Base-by-base conservation (phyloP, 2,888 invertebrate genomes). In the Rhingia rostrata region DNA sequence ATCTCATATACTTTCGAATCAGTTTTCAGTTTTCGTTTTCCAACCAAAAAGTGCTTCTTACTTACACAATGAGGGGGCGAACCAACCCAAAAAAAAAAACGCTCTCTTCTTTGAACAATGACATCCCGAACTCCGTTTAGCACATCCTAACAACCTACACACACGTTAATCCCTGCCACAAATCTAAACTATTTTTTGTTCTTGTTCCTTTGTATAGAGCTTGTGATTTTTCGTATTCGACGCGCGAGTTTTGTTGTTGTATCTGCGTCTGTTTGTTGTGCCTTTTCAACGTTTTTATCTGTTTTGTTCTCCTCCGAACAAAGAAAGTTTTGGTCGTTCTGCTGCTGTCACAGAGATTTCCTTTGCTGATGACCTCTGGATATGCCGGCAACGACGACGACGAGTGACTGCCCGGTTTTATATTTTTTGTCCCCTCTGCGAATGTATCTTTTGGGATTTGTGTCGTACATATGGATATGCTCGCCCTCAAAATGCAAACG, bases 301-400 rank as follows among this genome's bases (percentile, higher is more conserved):
- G 39, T 33, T 43, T 69, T 69, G 61, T 83, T 69, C 78, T 78
- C 58, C 60, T 12, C 30, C 58, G 54, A 79, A 84, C 84, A 84
- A 84, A 84, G 84, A 84, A 79, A 84, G 84, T 84, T 84, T 84
- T 70, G 70, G 74, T 80, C 41, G 49, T 10, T 75, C 54, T 79
- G 64, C 22, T 22, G 22, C 84, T 84, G 80, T 80, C 84, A 84
- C 63, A 79, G 73, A 80, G 84, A 84, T 80, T 75, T 74, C 80
- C 75, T 74, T 80, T 80, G 54, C 74, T 67, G 84, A 84, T 84
- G 84, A 84, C 84, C 84, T 60, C 66, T 80, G 84, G 79, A 74
- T 84, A 84, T 64, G 73, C 61, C 83, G 64, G 51, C 72, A 22
- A 41, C 49, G 61, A 56, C 70, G 4, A 70, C 70, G 69, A 43